Evolutionary conservation across 2,888 invertebrate species (phyloP).

Genomic region (Polymixis lichenea): DNA sequence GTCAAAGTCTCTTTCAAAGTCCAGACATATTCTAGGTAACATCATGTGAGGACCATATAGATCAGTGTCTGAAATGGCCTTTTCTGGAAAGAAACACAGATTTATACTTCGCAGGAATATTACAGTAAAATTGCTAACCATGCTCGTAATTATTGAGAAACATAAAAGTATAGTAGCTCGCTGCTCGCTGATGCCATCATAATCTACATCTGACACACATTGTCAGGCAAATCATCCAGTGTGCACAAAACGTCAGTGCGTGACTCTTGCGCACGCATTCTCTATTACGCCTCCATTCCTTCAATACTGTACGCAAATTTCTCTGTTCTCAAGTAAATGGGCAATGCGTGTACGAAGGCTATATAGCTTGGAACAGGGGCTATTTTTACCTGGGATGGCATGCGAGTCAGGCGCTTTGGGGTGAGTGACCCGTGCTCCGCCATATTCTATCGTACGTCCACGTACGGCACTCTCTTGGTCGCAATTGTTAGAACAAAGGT

Average conservation of each 20-base stretch:
- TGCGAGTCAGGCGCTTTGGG: constrained; percentile 75
- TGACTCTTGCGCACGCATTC: constrained; percentile 65
- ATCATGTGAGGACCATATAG: not conserved
- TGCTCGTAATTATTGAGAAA: constrained; percentile 39
- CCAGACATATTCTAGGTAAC: not conserved
- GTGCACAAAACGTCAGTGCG: constrained; percentile 59
- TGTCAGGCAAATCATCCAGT: constrained; percentile 60
- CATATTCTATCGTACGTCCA: constrained; percentile 54
- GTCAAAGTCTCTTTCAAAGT: not conserved
- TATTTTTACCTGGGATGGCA: constrained; percentile 77
- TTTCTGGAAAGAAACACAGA: not conserved
- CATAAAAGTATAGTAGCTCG: constrained; percentile 1
- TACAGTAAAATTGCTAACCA: constrained; percentile 24
- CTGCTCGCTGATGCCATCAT: constrained; percentile 36
- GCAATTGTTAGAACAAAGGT: constrained; percentile 59
- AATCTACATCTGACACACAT: constrained; percentile 65
- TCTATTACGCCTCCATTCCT: constrained; percentile 60
- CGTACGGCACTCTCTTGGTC: constrained; percentile 39
- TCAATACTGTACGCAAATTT: constrained; percentile 64
- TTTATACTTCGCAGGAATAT: not conserved
- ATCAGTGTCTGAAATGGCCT: not conserved
- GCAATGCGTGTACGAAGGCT: constrained; percentile 57
- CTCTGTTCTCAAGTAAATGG: constrained; percentile 60
- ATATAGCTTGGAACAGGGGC: constrained; percentile 56
- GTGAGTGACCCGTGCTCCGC: constrained; percentile 73